Conservation (phyloP, 1,140 invertebrate species). For the Megalonaias nervosa region DNA sequence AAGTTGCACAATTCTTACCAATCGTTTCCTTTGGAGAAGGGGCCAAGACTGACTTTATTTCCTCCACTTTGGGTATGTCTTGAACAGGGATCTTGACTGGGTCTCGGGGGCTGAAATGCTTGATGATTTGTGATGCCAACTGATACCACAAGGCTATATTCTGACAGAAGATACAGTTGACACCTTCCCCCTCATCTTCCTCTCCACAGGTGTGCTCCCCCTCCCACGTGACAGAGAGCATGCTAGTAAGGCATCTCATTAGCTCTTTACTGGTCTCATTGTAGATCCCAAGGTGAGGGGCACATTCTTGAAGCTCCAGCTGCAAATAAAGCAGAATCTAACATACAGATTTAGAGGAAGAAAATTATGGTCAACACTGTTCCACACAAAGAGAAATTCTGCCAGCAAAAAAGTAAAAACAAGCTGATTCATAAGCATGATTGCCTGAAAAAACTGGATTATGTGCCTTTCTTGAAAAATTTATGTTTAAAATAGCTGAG, state of each 20-base stretch:
- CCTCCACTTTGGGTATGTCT: constrained; percentile 66
- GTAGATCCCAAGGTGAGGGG: constrained; percentile 85
- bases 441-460: neutral
- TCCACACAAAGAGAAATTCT: neutral
- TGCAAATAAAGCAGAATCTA: constrained; percentile 65
- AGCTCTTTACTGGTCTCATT: constrained; percentile 83
- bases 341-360: neutral
- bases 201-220: constrained; percentile 81
- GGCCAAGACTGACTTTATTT: constrained; percentile 33
- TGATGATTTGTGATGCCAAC: constrained; percentile 84
- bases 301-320: constrained; percentile 95
- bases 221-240: constrained; percentile 84
- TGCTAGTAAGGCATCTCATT: constrained; percentile 85
- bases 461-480: neutral
- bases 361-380: neutral
- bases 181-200: constrained; percentile 56
- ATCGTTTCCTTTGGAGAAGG: no score
- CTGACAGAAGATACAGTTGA: constrained; percentile 92
- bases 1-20: no score
- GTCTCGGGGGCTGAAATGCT: constrained; percentile 78
- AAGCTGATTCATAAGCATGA: neutral
- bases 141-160: constrained; percentile 95
- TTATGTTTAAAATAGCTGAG: neutral
- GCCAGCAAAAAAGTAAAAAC: neutral
- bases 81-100: constrained; percentile 66